These are phyloP conservation scores for Temnopleurus reevesii DNA, from an alignment of 53 echinoderm and acorn worm genomes.

Conservation along the genomic window DNA sequence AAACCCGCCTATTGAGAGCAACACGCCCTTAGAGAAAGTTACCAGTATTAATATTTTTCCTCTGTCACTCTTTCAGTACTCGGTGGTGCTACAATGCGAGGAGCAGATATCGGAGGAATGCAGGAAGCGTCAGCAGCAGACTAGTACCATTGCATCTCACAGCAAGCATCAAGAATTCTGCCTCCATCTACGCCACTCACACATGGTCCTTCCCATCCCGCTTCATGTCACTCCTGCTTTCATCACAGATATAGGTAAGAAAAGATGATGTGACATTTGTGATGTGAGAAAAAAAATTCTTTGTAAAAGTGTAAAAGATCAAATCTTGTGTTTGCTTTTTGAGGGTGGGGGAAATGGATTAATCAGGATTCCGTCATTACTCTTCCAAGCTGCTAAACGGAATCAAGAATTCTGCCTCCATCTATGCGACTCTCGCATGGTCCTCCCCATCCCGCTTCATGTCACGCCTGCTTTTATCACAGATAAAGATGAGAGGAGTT, in stretches of 20 bases:
- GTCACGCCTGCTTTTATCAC: slow-evolving; percentile 97
- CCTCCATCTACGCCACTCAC: slow-evolving; percentile 86
- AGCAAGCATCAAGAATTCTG: slow-evolving; percentile 98
- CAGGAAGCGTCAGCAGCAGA: slow-evolving; percentile 75
- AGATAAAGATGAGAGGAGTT: slow-evolving; percentile 92
- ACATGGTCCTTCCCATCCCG: slow-evolving; percentile 96
- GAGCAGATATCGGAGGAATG: slow-evolving; percentile 97
- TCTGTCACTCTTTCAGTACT: slow-evolving; percentile 68
- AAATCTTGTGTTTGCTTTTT: too few relatives aligned
- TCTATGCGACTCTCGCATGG: slow-evolving; percentile 88
- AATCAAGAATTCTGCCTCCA: slow-evolving; percentile 98
- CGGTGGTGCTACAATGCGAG: slow-evolving; percentile 92
- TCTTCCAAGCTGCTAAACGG: too few relatives aligned
- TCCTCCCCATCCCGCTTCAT: slow-evolving; percentile 93
- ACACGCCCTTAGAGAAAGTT: too few relatives aligned
- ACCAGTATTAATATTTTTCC: too few relatives aligned
- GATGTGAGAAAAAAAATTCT: too few relatives aligned
- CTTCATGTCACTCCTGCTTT: slow-evolving; percentile 94
- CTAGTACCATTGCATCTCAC: slow-evolving; percentile 73
- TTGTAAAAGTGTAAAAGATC: too few relatives aligned
- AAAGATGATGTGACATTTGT: too few relatives aligned
- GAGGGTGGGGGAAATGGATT: too few relatives aligned
- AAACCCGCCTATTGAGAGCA: too few relatives aligned
- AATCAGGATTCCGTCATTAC: too few relatives aligned
- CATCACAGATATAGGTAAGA: slow-evolving; percentile 96